Base-by-base conservation (phyloP, 2,113 vertebrate genomes). In the Anarrhichthys ocellatus region DNA sequence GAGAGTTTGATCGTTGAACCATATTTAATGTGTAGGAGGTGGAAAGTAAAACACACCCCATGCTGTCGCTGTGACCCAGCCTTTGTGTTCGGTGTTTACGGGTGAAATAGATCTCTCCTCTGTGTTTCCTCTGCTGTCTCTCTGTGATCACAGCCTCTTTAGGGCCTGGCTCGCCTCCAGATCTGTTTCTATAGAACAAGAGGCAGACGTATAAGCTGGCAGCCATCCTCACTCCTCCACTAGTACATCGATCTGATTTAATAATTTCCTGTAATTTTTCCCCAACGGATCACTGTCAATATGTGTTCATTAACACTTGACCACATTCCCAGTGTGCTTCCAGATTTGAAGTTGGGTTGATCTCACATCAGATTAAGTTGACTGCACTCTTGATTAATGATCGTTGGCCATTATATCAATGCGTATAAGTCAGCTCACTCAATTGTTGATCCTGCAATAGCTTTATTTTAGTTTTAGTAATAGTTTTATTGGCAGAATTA, bases 11-110 rank as follows among this genome's bases (percentile, higher is more conserved):
- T 94, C 92, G 89, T 94, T 84, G 85, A 90, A 85, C 86, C 87
- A 83, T 92, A 90, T 90, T 92, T 89, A 89, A 92, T 92, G 91
- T 92, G 92, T 90, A 82, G 89, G 91, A 87, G 91, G 92, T 88
- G 86, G 88, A 88, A 91, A 92, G 34, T 88, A 81, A 88, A 92
- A 91, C 90, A 92, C 86, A 81, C 88, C 89, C 89, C 91, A 82
- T 92, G 92, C 89, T 88, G 85, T 80, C 20, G 17, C 84, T 76
- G 67, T 87, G 86, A 90, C 90, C 87, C 69, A 73, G 79, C 78
- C 88, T 91, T 90, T 92, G 87, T 92, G 82, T 80, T 76, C 8
- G 40, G 13, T 80, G 65, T 87, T 91, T 84, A 56, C 76, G 34
- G 75, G 66, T 86, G 76, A 81, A 88, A 90, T 65, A 32, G 87